Base-by-base conservation (phyloP, 1,140 invertebrate species). In the Probaryconus sp. region DNA sequence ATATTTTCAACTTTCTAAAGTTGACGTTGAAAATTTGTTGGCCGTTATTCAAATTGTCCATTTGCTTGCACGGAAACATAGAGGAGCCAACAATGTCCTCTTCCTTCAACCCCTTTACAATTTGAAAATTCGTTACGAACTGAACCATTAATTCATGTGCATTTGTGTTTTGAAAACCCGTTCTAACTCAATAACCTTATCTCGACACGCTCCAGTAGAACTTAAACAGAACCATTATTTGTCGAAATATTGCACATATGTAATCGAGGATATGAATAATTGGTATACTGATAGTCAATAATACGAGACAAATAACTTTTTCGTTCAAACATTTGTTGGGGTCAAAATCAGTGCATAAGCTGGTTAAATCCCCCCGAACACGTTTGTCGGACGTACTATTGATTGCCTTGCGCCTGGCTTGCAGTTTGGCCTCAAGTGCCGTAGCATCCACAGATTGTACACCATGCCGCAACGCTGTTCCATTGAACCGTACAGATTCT, bases 381-480 rank as follows among this genome's bases (percentile, higher is more conserved):
- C 68, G 73, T 71, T 68, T 67, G 63, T 69, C 75, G 60, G 75
- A 77, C 75, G 64, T 73, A 77, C 56, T 77, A 77, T 77, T 68
- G 75, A 77, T 77, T 77, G 75, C 69, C 55, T 55, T 77, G 75
- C 75, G 75, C 73, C 69, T 72, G 51, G 37, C 72, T 58, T 40
- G 64, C 61, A 68, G 61, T 76, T 75, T 64, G 65, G 64, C 71
- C 58, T 37, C 51, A 53, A 64, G 71, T 51, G 43, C 40, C 17
- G 51, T 70, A 70, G 60, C 64, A 45, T n/a, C 73, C 65, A 68
- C 65, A 70, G 73, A 70, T 76, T 76, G 73, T 70, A 69, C 58
- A 56, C 38, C 30, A 61, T 42, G 61, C 73, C 67, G 55, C 61
- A 76, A 76, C 51, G 61, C 47, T 64, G 17, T 60, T 60, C 53